Evolutionary conservation across 1,140 invertebrate species (phyloP), one percentile per base, ranked within the genome.

Genomic region (Drosophila parvula): DNA sequence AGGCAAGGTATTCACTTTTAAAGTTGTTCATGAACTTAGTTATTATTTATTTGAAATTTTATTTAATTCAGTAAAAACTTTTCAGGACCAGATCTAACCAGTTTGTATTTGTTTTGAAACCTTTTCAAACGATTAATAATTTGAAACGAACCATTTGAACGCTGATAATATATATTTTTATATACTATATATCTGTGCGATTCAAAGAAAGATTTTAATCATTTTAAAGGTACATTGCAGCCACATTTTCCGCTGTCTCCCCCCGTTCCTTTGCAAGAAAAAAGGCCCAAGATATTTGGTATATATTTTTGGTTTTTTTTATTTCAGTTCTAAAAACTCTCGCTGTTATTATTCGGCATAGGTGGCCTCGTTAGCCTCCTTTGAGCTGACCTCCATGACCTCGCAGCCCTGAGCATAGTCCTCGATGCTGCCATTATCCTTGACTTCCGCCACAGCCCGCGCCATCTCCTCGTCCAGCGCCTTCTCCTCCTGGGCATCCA

Each of bases 371-470:
- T 90, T 90, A 38, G 56, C 71, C 71, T 88, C 82, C 8, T 86
- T 77, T 27, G 88, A 81, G 44, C 73, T 67, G 12, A 70, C 60
- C 27, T 90, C 86, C 53, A 74, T 61, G 9, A 81, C 79, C 27
- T 83, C 88, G 27, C 88, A 90, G 32, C 88, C 88, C 59, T 88
- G 79, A 6, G 70, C 88, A 32, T 90, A 90, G 36, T 90, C 86
- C 44, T 86, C 86, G 32, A 71, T 44, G 51, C 78, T 79, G 34
- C 55, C 53, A 34, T 64, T 74, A 14, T 70, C 71, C 43, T 64
- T 77, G 11, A 16, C 7, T 14, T 69, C 64, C 12, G 43, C 41
- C 11, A 14, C 18, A 5, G n/a, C 44, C 28, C 14, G 18, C 6
- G 40, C 47, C 51, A 48, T 40, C 10, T 56, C 45, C n/a, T 60